Evolutionary conservation across 1,140 invertebrate genomes (phyloP), one percentile per base, ranked within the genome.

Genomic region (Leptopilina clavipes): DNA sequence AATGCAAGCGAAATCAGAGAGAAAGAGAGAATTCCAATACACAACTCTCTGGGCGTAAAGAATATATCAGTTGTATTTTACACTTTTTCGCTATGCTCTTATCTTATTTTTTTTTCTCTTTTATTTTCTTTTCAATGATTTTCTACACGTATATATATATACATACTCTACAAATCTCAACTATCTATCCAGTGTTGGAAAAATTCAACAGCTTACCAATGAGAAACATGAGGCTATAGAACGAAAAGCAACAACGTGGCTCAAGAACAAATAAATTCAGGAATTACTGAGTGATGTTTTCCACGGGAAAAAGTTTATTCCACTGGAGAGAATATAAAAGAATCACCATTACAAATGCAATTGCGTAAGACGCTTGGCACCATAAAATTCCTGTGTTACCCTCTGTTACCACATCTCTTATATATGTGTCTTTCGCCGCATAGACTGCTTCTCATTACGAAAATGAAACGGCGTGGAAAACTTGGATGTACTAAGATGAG

Each of bases 261-360:
- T 25, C 8, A 56, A 37, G 19, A 70, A 45, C 37, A 70, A 45
- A 48, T 70, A 70, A 25, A 48, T 70, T 70, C 44, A 31, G 70
- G 70, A 45, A 75, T 75, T 75, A 52, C 70, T 75, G 45, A 71
- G 31, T 71, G 52, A 45, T 71, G 52, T 31, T 31, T 52, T 45
- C 22, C 5, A 5, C 45, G 11, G 12, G 71, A 31, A 25, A 71
- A 22, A 75, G 12, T 73, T 25, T 37, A 52, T 56, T 44, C 31
- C 22, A 19, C 65, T 72, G 72, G 14, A 31, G 0, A 74, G 45
- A 74, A 77, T 75, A 79, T 72, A 72, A 74, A 79, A 72, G 71
- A 52, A 88, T 88, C 86, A 88, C 81, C 87, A 87, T 88, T 88
- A 86, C 84, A 87, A 88, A 88, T 88, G 86, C 82, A 88, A 88